Base-by-base conservation (phyloP, 1,140 invertebrate genomes). In the Chymomyza costata region DNA sequence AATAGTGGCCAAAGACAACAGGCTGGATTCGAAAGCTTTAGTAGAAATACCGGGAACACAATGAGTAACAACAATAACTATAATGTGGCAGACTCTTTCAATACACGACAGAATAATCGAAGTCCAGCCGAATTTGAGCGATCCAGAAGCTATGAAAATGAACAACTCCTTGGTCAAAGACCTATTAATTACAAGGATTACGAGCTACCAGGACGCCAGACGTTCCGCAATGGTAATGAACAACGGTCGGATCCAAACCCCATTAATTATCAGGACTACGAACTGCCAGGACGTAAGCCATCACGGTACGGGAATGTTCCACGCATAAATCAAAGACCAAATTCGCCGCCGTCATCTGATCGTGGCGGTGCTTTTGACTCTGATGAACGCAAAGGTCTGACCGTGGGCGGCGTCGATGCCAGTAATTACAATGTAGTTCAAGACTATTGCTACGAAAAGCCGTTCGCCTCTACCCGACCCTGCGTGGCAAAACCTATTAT, bases 371-470 rank as follows among this genome's bases (percentile, higher is more conserved):
- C n/a, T n/a, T n/a, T n/a, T n/a, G n/a, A n/a, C n/a, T n/a, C 55
- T 0, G 50, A 39, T 3, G 45, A 25, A 18, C 58, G 45, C 1
- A 40, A 50, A 7, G 14, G 25, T 17, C 30, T 2, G 16, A 34
- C n/a, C 32, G 37, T 13, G 54, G 65, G 8, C 32, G 45, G 46
- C 38, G 53, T 16, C 3, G 38, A 15, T 21, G 37, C 8, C 35
- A 41, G 28, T 57, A 52, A 25, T 5, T 82, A 65, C 30, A 80
- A 64, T 31, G 54, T 82, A 2, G 39, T 82, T 6, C 80, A 82
- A 21, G 58, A 80, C 11, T 84, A 73, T 16, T 84, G 82, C 41
- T 80, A 59, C 5, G 51, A 78, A 38, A 82, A 82, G 8, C 82
- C 82, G 0, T 54, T 41, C n/a, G 62, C 53, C 10, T 66, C 62